Percentiles rank a stretch among this genome's conserved stretches.
Evolutionary conservation across 2,113 vertebrate genomes (phyloP).

Genomic region (Anser cygnoides): DNA sequence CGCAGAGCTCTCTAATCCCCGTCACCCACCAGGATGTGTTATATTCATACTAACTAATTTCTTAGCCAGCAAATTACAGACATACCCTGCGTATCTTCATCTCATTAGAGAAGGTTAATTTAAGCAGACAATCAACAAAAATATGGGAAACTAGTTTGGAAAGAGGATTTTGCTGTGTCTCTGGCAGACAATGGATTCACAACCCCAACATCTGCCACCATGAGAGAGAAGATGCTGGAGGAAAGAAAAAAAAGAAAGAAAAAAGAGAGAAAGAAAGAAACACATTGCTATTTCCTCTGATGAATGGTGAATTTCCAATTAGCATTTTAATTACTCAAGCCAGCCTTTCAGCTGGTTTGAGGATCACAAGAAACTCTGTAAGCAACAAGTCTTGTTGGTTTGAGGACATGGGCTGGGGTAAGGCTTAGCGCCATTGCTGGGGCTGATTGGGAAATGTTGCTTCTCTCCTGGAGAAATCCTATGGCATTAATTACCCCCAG

Average conservation of each 20-base stretch:
- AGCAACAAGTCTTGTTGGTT: constrained; percentile 53
- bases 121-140: constrained; percentile 78
- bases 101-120: constrained; percentile 82
- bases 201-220: constrained; percentile 75
- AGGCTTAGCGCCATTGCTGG: neutral
- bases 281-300: constrained; percentile 68
- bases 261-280: constrained; percentile 27
- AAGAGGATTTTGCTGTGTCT: constrained; percentile 58
- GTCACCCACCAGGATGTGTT: constrained; percentile 64
- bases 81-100: constrained; percentile 52
- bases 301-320: constrained; percentile 78
- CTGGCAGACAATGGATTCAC: constrained; percentile 68
- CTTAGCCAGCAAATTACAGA: constrained; percentile 75
- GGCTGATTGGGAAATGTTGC: neutral
- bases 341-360: constrained; percentile 69
- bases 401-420: neutral
- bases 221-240: constrained; percentile 64
- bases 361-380: constrained; percentile 57
- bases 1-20: constrained; percentile 30
- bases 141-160: constrained; percentile 61
- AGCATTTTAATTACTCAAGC: constrained; percentile 80
- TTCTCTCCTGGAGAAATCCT: neutral
- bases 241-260: neutral
- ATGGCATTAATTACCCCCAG: neutral
- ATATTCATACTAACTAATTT: constrained; percentile 73